phyloP scores from a whole-genome alignment of 2,797 vertebrate species.

The Enteromius radiatus region DNA sequence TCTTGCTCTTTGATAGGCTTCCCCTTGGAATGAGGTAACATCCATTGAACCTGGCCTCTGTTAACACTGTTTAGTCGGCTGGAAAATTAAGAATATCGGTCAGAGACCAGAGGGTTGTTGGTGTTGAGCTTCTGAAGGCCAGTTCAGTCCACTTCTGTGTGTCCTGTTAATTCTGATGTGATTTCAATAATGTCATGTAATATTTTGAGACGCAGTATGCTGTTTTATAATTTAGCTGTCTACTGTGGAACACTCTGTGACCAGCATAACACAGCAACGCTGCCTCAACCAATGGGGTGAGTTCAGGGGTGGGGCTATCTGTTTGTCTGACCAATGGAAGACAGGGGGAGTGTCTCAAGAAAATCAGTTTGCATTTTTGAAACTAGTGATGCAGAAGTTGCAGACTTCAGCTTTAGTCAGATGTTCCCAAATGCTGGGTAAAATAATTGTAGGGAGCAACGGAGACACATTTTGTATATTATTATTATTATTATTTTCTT shows the following conservation, averaged over 20 bases:
- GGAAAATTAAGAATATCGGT: conserved; percentile 72
- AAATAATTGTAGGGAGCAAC: too few species aligned
- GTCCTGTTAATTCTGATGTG: neutral
- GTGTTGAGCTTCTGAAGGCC: neutral
- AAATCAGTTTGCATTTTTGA: neutral
- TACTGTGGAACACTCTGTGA: neutral
- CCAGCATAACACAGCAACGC: neutral
- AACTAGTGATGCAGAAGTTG: neutral
- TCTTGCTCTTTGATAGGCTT: conserved; percentile 51
- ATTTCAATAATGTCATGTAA: neutral
- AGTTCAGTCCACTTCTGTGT: neutral
- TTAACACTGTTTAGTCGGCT: conserved; percentile 70
- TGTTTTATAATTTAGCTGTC: neutral
- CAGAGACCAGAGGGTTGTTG: conserved; percentile 30
- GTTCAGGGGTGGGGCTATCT: neutral
- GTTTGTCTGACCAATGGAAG: neutral
- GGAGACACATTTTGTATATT: too few species aligned
- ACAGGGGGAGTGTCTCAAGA: neutral
- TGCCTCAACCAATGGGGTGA: neutral
- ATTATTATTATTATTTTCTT: too few species aligned
- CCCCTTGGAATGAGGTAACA: conserved; percentile 60
- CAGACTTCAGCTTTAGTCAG: neutral
- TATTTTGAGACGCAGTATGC: neutral
- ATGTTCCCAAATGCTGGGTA: neutral
- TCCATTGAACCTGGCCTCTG: conserved; percentile 67